Percentiles rank a stretch among this genome's conserved stretches.
These are phyloP conservation scores for Melinopterus prodromus DNA, from an alignment of 2,888 invertebrate genomes.

Conservation along the genomic window DNA sequence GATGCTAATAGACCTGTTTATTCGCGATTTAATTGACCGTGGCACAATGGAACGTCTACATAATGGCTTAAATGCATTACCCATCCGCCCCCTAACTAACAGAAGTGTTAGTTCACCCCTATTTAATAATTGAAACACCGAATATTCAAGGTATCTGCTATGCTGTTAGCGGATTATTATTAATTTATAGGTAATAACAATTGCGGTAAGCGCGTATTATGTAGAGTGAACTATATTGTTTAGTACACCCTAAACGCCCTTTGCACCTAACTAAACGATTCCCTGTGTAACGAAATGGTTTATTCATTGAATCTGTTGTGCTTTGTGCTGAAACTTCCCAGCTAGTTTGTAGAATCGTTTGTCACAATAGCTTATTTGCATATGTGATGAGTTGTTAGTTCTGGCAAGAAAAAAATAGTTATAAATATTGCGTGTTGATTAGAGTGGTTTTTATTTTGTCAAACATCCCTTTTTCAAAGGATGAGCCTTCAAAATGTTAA, in stretches of 20 bases:
- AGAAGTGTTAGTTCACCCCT: background rate
- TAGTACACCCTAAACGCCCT: background rate
- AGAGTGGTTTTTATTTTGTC: too few relatives aligned
- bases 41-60: background rate
- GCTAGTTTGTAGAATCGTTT: too few relatives aligned
- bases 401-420: too few relatives aligned
- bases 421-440: too few relatives aligned
- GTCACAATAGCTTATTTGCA: too few relatives aligned
- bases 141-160: background rate
- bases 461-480: too few relatives aligned
- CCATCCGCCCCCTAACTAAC: background rate
- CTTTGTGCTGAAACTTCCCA: too few relatives aligned
- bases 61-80: slow-evolving; percentile 4
- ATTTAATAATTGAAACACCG: background rate
- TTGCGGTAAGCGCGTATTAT: background rate
- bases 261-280: background rate
- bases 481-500: too few relatives aligned
- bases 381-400: too few relatives aligned
- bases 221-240: background rate
- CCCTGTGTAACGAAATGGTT: background rate
- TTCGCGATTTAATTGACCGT: background rate
- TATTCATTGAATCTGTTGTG: background rate
- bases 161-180: background rate
- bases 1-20: background rate
- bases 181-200: background rate